Base-by-base conservation (phyloP, 2,797 vertebrate species). In the Babyrousa celebensis region DNA sequence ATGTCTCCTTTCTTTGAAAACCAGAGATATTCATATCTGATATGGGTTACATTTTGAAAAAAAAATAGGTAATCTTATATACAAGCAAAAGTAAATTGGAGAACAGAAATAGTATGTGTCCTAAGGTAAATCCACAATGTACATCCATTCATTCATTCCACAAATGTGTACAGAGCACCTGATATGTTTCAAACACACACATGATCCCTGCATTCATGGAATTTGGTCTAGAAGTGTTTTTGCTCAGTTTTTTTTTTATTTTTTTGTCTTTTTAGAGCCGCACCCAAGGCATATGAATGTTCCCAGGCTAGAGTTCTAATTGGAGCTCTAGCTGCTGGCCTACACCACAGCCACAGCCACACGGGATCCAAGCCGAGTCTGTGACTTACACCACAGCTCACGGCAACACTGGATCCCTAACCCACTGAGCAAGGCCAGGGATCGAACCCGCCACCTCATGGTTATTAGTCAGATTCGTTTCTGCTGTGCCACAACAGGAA, bases 1-100 rank as follows among this genome's bases (percentile, higher is more conserved):
- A 74, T 92, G 36, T 90, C 21, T 97, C 16, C 70, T n/a, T 96
- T 93, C 2, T 67, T 93, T 94, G 86, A 85, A 97, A 84, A 63
- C 17, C 17, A 95, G 91, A 94, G 71, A 70, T 94, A 54, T 70
- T n/a, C 29, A 15, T 89, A 89, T 85, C n/a, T 85, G 85, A 79
- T 82, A 72, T 17, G 83, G 52, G 83, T 94, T 94, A 48, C 52
- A 80, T 95, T 96, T 95, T 89, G 77, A 97, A 89, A 16, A 89
- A 16, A 94, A 74, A 21, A 79, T 93, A 97, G 92, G 4, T 89
- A 85, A 67, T 86, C 60, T 12, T 54, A 21, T 67, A 88, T 25
- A 20, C 11, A 92, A 82, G 21, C 65, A 89, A 91, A 8, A 94
- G 4, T 84, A 94, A 82, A 70, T 7, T 77, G 12, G 27, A 71